Evolutionary conservation across 2,113 vertebrate genomes (phyloP).

Genomic region (Sinocyclocheilus anshuiensis): DNA sequence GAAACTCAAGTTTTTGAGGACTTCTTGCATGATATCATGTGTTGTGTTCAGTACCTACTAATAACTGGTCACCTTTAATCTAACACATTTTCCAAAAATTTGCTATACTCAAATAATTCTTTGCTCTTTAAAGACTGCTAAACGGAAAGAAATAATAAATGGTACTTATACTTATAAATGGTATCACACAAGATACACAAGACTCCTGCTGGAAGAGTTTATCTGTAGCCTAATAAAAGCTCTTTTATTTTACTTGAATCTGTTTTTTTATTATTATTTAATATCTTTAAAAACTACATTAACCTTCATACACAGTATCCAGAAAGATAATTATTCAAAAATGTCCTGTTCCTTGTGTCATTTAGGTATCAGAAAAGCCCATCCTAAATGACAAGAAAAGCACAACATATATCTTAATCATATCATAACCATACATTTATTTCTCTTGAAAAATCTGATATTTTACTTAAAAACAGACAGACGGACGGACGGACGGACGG

Average conservation of each 20-base stretch:
- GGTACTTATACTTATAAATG: not conserved
- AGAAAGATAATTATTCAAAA: not conserved
- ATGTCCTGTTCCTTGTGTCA: not conserved
- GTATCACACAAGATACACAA: not conserved
- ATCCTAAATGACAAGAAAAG: no score
- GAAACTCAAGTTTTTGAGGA: constrained; percentile 23
- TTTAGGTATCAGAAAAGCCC: no score
- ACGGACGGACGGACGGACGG: no score
- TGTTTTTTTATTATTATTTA: not conserved
- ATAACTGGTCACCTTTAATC: not conserved
- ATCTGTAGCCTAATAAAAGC: not conserved
- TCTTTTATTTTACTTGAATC: not conserved
- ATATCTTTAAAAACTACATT: not conserved
- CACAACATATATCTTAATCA: no score
- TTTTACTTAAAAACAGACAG: not conserved
- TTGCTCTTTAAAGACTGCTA: not conserved
- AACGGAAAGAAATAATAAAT: not conserved
- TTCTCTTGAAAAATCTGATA: not conserved
- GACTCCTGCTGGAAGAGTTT: not conserved
- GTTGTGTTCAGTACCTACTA: not conserved
- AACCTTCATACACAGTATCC: not conserved
- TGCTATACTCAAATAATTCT: not conserved
- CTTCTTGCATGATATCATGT: not conserved
- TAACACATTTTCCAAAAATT: not conserved
- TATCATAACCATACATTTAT: no score